Conservation (phyloP, 1,140 invertebrate species). For the Drosophila trapezifrons region DNA sequence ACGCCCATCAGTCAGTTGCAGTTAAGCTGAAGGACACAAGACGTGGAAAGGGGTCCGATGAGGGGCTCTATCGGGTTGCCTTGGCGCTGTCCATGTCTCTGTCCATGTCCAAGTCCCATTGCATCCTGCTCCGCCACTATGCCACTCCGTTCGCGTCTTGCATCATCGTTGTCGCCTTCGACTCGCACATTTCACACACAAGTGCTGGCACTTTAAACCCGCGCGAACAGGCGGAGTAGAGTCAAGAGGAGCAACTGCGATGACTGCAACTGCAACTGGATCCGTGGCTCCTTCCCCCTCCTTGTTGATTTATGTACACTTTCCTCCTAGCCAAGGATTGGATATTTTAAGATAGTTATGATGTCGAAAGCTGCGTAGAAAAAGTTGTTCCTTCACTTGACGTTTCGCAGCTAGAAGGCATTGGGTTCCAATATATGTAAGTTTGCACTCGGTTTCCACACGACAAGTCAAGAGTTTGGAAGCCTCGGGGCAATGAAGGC, state of each 20-base stretch:
- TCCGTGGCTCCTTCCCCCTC: constrained; percentile 10
- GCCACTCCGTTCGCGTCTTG: constrained; percentile 8
- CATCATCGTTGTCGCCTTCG: constrained; percentile 24
- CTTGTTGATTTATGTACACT: constrained; percentile 33
- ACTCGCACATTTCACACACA: constrained; percentile 42
- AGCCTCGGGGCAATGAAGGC: neutral
- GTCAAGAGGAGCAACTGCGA: constrained; percentile 36
- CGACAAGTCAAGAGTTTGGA: neutral
- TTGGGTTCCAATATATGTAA: constrained; percentile 1
- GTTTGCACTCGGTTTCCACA: neutral
- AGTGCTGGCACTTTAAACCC: constrained; percentile 64
- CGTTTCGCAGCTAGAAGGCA: neutral
- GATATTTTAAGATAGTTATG: constrained; percentile 29
- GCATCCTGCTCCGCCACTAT: constrained; percentile 1
- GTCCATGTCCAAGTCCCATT: constrained; percentile 21
- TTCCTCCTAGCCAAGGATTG: constrained; percentile 9
- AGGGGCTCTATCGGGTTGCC: constrained; percentile 31
- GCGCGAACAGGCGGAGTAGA: constrained; percentile 21
- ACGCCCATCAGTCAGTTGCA: constrained; percentile 60
- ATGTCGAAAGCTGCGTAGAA: constrained; percentile 12
- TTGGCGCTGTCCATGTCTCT: constrained; percentile 41
- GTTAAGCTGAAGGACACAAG: constrained; percentile 54
- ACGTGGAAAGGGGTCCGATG: constrained; percentile 20
- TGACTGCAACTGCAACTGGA: constrained; percentile 23
- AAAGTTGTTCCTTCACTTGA: constrained; percentile 10